Base-by-base conservation (phyloP, 2,113 vertebrate species). In the Numenius arquata region DNA sequence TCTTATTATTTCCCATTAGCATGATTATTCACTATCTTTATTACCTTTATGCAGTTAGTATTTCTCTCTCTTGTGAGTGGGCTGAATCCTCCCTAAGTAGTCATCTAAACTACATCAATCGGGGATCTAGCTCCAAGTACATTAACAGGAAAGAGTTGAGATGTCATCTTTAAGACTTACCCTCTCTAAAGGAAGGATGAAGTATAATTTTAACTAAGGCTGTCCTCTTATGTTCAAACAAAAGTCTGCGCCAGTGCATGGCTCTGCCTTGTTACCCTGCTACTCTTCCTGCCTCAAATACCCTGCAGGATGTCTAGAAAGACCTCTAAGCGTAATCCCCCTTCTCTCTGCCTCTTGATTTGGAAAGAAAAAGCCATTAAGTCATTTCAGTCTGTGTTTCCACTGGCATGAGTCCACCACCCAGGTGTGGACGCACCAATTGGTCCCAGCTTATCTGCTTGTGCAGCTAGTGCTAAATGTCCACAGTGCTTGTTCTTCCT, bases 1-100 rank as follows among this genome's bases (percentile, higher is more conserved):
- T 89, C 41, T 90, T 41, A 53, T 88, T 76, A 62, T 88, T 95
- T 90, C 7, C 78, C 59, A 77, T 90, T 73, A 80, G 20, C 67
- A 71, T 43, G 59, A 53, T 77, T 93, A 73, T 93, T 84, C n/a
- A 26, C 36, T 70, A 13, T 58, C 89, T 93, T 91, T 76, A 45
- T 78, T 53, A 91, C 67, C 62, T 91, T 93, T 67, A 22, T 79
- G 58, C 47, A 71, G 25, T 77, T 70, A 70, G 38, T 79, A 29
- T 73, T 78, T 78, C 26, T 86, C 16, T 86, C 47, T 74, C 27
- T 84, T 67, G 52, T 85, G 86, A 77, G 84, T 83, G 85, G 91
- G 70, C 66, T 68, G 85, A 86, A 87, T 95, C n/a, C 80, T 89
- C 87, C 40, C 4, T 25, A 75, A 68, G 56, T 34, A 65, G 38